Conservation (phyloP, 2,888 invertebrate genomes). For the Stenolophus ochropezus region DNA sequence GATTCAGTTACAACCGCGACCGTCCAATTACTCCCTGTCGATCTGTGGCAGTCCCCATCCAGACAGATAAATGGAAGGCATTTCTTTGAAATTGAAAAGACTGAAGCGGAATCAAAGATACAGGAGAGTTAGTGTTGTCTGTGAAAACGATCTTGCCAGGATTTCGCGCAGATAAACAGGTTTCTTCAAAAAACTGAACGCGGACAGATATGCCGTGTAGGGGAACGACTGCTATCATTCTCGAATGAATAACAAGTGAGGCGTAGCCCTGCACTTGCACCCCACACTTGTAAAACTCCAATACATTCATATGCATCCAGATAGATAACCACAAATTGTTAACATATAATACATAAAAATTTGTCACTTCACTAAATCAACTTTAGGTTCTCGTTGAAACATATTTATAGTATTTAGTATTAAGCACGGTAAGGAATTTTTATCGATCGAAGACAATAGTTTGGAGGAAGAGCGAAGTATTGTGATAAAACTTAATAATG, state of each 20-base stretch:
- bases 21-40: conserved; percentile 71
- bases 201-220: conserved; percentile 1
- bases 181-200: conserved; percentile 30
- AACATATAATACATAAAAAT: too few species aligned
- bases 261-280: not conserved
- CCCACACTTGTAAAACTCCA: not conserved
- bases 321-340: too few species aligned
- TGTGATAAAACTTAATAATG: too few species aligned
- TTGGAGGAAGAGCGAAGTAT: too few species aligned
- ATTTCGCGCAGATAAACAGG: conserved; percentile 53
- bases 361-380: too few species aligned
- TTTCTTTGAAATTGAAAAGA: conserved; percentile 62
- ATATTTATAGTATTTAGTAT: too few species aligned
- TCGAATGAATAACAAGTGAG: conserved; percentile 10
- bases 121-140: conserved; percentile 48
- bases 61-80: conserved; percentile 66
- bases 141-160: conserved; percentile 53
- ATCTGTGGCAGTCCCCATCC: conserved; percentile 63
- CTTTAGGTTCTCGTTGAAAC: too few species aligned
- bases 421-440: too few species aligned
- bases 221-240: not conserved
- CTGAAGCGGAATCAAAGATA: conserved; percentile 57
- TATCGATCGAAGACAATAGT: too few species aligned
- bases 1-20: conserved; percentile 70
- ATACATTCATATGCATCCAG: not conserved